These are phyloP conservation scores for Arrhamphus sclerolepis DNA, from an alignment of 2,797 vertebrate species.

Conservation along the genomic window DNA sequence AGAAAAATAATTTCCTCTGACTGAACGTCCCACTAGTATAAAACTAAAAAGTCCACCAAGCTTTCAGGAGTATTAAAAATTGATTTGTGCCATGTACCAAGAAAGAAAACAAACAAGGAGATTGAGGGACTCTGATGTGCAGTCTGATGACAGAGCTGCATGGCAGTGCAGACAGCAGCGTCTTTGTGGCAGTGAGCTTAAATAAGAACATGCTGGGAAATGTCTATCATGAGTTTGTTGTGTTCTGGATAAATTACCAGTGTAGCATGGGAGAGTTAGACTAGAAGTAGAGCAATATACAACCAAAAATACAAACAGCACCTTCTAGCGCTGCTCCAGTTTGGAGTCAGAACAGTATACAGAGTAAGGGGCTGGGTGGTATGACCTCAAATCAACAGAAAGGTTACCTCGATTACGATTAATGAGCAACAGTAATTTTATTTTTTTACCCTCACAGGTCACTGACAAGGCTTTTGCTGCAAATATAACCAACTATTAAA, in stretches of 20 bases:
- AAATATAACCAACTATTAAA: no score
- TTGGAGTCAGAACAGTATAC: slow-evolving; percentile 17
- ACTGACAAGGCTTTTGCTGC: no score
- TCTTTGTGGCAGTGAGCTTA: slow-evolving; percentile 40
- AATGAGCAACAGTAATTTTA: no score
- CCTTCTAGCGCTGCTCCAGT: slow-evolving; percentile 16
- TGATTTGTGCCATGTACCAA: slow-evolving; percentile 53
- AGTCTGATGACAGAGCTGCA: slow-evolving; percentile 47
- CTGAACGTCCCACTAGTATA: slow-evolving; percentile 8
- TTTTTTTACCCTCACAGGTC: no score
- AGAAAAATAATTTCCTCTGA: no score
- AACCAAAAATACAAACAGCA: slow-evolving; percentile 23
- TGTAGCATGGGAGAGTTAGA: slow-evolving; percentile 23
- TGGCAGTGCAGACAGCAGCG: slow-evolving; percentile 39
- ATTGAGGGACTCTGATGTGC: slow-evolving; percentile 48
- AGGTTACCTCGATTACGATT: no score
- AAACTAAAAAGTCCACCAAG: slow-evolving; percentile 37
- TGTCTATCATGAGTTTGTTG: slow-evolving; percentile 58
- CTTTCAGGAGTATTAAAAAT: slow-evolving; percentile 62
- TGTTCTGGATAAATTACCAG: slow-evolving; percentile 44
- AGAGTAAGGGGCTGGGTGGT: no score
- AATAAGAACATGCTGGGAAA: slow-evolving; percentile 61
- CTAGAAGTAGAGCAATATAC: slow-evolving; percentile 59
- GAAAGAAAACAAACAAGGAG: slow-evolving; percentile 48
- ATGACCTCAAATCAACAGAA: no score